Evolutionary conservation across 2,797 vertebrate genomes (phyloP).

Genomic region (Lycodopsis pacificus): DNA sequence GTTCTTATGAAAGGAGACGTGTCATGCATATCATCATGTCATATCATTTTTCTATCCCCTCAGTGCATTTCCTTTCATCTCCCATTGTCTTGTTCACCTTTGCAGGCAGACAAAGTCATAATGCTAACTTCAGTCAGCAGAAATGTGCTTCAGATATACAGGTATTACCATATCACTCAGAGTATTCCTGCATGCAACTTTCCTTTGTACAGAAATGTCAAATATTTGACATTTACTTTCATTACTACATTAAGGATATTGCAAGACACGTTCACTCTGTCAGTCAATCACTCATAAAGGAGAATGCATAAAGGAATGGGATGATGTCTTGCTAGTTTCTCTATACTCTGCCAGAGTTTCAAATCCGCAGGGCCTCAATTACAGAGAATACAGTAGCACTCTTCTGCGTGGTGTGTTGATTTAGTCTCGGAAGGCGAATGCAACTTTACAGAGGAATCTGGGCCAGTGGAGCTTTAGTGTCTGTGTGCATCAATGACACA

Average conservation of each 20-base stretch:
- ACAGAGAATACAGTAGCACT: constrained; percentile 2
- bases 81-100: constrained; percentile 49
- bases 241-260: constrained; percentile 1
- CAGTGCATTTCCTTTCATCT: constrained; percentile 56
- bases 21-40: constrained; percentile 49
- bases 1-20: constrained; percentile 42
- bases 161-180: constrained; percentile 6
- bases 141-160: constrained; percentile 7
- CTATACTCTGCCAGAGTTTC: constrained; percentile 8
- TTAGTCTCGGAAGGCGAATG: constrained; percentile 12
- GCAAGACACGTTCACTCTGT: background rate
- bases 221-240: constrained; percentile 9
- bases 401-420: constrained; percentile 8
- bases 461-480: background rate
- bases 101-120: constrained; percentile 36
- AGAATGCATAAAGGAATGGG: background rate
- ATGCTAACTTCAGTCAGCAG: constrained; percentile 29
- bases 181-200: background rate
- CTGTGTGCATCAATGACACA: background rate
- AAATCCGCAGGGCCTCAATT: constrained; percentile 40
- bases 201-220: constrained; percentile 3
- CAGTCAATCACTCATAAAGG: constrained; percentile 7
- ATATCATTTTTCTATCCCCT: constrained; percentile 43
- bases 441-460: constrained; percentile 21
- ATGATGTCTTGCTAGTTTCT: constrained; percentile 1